Evolutionary conservation across 2,797 vertebrate genomes (phyloP).

Genomic region (Leptodactylus fallax): DNA sequence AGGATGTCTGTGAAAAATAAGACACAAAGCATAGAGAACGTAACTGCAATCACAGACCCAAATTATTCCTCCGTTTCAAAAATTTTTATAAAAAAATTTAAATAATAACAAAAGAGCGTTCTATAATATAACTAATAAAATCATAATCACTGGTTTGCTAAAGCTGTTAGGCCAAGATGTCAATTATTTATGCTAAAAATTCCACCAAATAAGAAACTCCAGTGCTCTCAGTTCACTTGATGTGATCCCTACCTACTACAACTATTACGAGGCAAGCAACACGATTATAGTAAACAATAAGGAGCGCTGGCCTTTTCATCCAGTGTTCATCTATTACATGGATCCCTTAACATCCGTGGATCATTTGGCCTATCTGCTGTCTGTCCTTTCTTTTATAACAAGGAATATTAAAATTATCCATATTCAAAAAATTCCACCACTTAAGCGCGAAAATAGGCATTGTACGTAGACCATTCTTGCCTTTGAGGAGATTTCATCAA

Average conservation of each 20-base stretch:
- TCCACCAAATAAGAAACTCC: neutral
- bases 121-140: neutral
- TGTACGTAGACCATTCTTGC: neutral
- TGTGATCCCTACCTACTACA: no score
- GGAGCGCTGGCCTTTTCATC: neutral
- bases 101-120: no score
- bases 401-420: neutral
- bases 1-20: neutral
- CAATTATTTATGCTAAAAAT: neutral
- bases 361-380: no score
- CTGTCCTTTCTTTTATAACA: neutral
- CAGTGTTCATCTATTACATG: neutral
- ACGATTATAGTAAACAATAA: neutral
- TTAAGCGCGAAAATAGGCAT: neutral
- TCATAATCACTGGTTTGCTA: neutral
- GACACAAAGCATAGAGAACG: no score
- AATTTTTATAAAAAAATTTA: neutral
- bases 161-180: neutral
- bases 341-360: neutral
- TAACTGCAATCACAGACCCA: neutral
- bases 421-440: neutral
- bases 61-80: neutral
- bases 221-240: no score
- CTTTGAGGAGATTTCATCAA: neutral
- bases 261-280: no score